These are phyloP conservation scores for Lasioglossum malachurum DNA, from an alignment of 2,888 invertebrate genomes.

Conservation along the genomic window DNA sequence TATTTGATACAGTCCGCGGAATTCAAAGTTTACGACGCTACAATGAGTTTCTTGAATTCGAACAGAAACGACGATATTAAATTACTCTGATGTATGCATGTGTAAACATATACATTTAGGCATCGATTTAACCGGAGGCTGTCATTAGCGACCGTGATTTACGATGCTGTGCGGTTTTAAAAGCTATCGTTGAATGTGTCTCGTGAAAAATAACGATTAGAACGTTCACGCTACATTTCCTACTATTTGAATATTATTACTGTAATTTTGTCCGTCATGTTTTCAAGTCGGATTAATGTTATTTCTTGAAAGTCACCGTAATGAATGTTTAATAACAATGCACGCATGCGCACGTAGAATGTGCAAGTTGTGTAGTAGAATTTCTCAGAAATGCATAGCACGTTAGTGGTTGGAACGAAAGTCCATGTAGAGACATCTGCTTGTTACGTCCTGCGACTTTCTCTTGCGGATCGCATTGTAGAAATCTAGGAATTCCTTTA, in stretches of 20 bases:
- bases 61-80: background rate
- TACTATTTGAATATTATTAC: background rate
- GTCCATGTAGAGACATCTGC: constrained; percentile 12
- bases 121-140: background rate
- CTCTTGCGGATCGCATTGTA: background rate
- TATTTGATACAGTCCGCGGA: background rate
- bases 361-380: background rate
- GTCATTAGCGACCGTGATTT: background rate
- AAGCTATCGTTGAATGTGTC: background rate
- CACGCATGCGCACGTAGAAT: background rate
- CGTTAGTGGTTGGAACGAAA: background rate
- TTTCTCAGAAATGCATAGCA: background rate
- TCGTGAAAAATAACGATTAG: background rate
- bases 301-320: too few relatives aligned
- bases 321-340: background rate
- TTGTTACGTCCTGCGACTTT: constrained; percentile 2
- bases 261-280: background rate
- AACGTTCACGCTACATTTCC: background rate
- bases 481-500: background rate
- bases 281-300: background rate
- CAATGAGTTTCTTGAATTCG: background rate
- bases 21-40: background rate
- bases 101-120: background rate
- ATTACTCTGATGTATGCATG: background rate
- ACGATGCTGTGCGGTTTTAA: background rate